Conservation (phyloP, 2,888 invertebrate species). For the Caradrina kadenii region DNA sequence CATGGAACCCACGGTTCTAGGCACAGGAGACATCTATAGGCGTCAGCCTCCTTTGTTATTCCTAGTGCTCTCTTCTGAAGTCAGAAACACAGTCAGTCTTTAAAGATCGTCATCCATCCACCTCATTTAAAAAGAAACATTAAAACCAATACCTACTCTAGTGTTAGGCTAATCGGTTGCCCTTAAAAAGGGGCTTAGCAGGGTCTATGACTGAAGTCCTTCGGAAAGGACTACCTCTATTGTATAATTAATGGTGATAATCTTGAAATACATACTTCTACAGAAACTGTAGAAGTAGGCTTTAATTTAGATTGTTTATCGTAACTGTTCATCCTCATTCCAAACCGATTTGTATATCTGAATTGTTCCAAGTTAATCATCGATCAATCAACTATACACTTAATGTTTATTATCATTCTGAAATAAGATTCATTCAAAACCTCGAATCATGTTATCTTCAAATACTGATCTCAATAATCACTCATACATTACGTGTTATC, state of each 20-base stretch:
- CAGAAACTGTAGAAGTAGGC: not conserved
- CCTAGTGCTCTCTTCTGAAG: conserved; percentile 1
- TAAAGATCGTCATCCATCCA: not conserved
- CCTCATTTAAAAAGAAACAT: not conserved
- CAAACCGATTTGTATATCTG: not conserved
- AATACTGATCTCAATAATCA: not conserved
- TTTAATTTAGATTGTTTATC: not conserved
- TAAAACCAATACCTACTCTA: conserved; percentile 1
- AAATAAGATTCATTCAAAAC: not conserved
- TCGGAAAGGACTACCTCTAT: conserved; percentile 27
- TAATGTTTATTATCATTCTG: not conserved
- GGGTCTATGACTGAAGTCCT: conserved; percentile 45
- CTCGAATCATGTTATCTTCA: not conserved
- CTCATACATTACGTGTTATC: not conserved
- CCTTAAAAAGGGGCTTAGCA: conserved; percentile 31
- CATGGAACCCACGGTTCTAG: not conserved
- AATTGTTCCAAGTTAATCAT: not conserved
- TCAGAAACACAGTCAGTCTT: not conserved
- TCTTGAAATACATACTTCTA: conserved; percentile 18
- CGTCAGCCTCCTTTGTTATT: conserved; percentile 8
- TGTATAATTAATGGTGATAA: conserved; percentile 19
- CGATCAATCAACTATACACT: not conserved
- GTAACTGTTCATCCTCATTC: not conserved
- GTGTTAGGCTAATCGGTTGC: conserved; percentile 38
- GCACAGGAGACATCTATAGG: not conserved